phyloP scores from a whole-genome alignment of 2,888 invertebrate species.

The Bellardia pandia region DNA sequence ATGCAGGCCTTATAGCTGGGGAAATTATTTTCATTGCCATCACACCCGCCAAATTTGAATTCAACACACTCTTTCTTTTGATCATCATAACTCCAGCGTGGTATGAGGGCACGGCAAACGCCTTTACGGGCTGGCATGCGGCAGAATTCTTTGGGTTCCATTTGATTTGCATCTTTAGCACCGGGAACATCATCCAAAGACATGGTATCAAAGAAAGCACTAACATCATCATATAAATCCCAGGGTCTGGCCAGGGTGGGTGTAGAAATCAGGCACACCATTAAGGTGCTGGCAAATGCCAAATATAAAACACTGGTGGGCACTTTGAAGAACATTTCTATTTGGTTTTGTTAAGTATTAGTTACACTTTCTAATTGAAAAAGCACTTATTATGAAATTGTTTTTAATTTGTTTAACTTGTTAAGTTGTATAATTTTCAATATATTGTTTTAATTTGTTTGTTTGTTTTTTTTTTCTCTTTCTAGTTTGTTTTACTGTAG shows the following conservation, averaged over 20 bases:
- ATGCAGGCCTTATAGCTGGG: slow-evolving; percentile 84
- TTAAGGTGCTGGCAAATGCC: slow-evolving; percentile 9
- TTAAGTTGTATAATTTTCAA: not conserved
- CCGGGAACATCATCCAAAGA: slow-evolving; percentile 81
- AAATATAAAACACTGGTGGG: slow-evolving; percentile 29
- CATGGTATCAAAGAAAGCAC: slow-evolving; percentile 82
- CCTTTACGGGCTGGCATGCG: slow-evolving; percentile 83
- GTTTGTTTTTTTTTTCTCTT: slow-evolving; percentile 21
- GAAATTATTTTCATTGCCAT: slow-evolving; percentile 86
- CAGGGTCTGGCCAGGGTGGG: slow-evolving; percentile 77
- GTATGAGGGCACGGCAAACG: slow-evolving; percentile 83
- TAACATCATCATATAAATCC: slow-evolving; percentile 83
- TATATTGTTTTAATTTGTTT: not conserved
- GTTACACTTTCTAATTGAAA: slow-evolving; percentile 22
- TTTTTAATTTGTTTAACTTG: too few relatives aligned
- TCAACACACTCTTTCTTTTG: slow-evolving; percentile 84
- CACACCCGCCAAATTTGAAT: slow-evolving; percentile 86
- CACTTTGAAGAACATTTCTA: slow-evolving; percentile 69
- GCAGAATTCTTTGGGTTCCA: slow-evolving; percentile 81
- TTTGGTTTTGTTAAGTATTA: slow-evolving; percentile 17
- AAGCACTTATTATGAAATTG: not conserved
- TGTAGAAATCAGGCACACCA: slow-evolving; percentile 35
- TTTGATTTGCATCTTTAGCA: slow-evolving; percentile 76
- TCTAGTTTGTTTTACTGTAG: slow-evolving; percentile 53
- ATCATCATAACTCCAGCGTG: slow-evolving; percentile 85